These are phyloP conservation scores for Scelioninae gen. 2 DNA, from an alignment of 2,888 invertebrate genomes.

Conservation along the genomic window DNA sequence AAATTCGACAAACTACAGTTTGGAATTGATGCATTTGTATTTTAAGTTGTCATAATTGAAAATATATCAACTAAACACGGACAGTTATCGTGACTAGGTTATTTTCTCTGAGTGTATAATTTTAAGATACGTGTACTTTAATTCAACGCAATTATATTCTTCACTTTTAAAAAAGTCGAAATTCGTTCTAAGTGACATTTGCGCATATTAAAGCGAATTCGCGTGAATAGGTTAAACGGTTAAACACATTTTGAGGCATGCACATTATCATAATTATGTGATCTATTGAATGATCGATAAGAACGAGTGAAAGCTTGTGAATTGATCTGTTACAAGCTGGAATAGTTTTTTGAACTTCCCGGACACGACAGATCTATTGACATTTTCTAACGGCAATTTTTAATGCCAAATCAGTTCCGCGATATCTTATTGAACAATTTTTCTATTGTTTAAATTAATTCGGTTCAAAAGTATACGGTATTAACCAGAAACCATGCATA, in stretches of 20 bases:
- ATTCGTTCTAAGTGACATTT: conserved; percentile 3
- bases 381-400: conserved; percentile 31
- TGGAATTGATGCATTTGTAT: no score
- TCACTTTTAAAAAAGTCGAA: no score
- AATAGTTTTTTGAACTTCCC: conserved; percentile 45
- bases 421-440: conserved; percentile 5
- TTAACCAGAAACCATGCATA: no score
- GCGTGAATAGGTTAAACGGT: conserved; percentile 12
- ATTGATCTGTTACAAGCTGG: conserved; percentile 47
- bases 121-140: no score
- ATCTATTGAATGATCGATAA: conserved; percentile 45
- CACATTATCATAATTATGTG: conserved; percentile 45
- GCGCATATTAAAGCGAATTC: conserved; percentile 1
- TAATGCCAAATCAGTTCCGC: conserved; percentile 8
- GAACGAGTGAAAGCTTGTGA: conserved; percentile 53
- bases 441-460: no score
- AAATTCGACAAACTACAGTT: no score
- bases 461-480: no score
- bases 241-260: conserved; percentile 14
- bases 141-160: no score
- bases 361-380: conserved; percentile 31
- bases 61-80: no score
- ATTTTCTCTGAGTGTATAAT: no score
- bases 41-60: no score
- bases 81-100: no score